Evolutionary conservation across 1,140 invertebrate genomes (phyloP).

Genomic region (Coptotermes formosanus): DNA sequence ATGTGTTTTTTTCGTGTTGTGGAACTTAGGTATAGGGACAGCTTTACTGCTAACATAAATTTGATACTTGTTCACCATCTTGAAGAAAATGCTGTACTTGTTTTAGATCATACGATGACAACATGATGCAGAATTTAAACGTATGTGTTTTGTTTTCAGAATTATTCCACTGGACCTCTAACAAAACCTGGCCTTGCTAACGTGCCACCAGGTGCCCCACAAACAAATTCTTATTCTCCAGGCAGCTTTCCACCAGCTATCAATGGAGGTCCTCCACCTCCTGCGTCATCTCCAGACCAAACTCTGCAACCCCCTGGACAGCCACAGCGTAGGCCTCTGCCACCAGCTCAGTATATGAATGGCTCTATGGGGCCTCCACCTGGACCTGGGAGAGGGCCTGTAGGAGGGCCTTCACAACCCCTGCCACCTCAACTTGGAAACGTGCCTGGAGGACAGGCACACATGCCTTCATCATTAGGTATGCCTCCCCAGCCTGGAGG

Average conservation of each 20-base stretch:
- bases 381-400: conserved; percentile 2
- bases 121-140: neutral
- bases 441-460: conserved; percentile 34
- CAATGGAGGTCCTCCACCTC: conserved; percentile 32
- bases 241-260: conserved; percentile 34
- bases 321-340: neutral
- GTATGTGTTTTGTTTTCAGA: conserved; percentile 6
- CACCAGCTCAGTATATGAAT: conserved; percentile 24
- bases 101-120: too few species aligned
- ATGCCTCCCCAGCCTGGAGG: conserved; percentile 32
- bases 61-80: too few species aligned
- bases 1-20: too few species aligned
- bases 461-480: conserved; percentile 34
- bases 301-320: neutral
- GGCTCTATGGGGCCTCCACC: conserved; percentile 28
- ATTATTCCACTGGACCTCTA: conserved; percentile 23
- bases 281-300: conserved; percentile 24
- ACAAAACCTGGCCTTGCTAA: conserved; percentile 25
- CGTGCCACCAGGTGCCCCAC: conserved; percentile 12
- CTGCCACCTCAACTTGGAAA: conserved; percentile 40
- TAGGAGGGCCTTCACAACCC: conserved; percentile 33
- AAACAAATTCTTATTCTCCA: neutral
- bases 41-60: too few species aligned
- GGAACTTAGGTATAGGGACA: too few species aligned
- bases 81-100: too few species aligned